A percentile compares a stretch with the other conserved stretches of the same genome.
phyloP scores from a whole-genome alignment of 2,888 invertebrate genomes.

The Drosophila borealis region DNA sequence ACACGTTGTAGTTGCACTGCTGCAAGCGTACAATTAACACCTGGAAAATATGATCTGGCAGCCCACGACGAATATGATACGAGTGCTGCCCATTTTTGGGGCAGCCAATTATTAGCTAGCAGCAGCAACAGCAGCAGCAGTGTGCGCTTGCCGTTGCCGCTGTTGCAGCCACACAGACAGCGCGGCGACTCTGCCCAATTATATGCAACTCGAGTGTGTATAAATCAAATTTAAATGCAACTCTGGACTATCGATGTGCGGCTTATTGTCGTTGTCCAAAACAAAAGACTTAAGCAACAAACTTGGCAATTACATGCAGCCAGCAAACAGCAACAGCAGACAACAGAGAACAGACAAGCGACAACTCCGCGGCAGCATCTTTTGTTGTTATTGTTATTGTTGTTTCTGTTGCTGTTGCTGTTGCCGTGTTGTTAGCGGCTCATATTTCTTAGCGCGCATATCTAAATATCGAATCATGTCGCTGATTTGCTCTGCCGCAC shows the following conservation, averaged over 20 bases:
- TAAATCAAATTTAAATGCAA: constrained; percentile 80
- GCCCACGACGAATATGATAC: constrained; percentile 11
- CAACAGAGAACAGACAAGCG: constrained; percentile 27
- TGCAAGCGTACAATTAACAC: constrained; percentile 69
- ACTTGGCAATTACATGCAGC: constrained; percentile 77
- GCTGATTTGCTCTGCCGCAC: constrained; percentile 76
- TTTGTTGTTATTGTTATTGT: constrained; percentile 50
- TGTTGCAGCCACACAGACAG: constrained; percentile 41
- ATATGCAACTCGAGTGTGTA: constrained; percentile 69
- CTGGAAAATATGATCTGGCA: constrained; percentile 44
- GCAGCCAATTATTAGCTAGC: constrained; percentile 53
- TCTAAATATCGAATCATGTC: constrained; percentile 80
- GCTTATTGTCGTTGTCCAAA: constrained; percentile 47
- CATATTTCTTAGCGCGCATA: constrained; percentile 80
- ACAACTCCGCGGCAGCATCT: constrained; percentile 58
- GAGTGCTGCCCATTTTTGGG: constrained; percentile 43
- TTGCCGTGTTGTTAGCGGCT: constrained; percentile 71
- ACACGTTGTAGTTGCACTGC: constrained; percentile 43
- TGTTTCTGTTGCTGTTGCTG: constrained; percentile 26
- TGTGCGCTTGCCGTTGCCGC: constrained; percentile 10
- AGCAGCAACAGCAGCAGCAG: too few species aligned
- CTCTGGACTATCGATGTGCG: constrained; percentile 61
- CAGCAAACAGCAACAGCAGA: constrained; percentile 32
- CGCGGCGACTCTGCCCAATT: constrained; percentile 73
- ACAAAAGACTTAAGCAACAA: constrained; percentile 80